Conservation (phyloP, 2,888 invertebrate species). For the Pyrrhia umbra region DNA sequence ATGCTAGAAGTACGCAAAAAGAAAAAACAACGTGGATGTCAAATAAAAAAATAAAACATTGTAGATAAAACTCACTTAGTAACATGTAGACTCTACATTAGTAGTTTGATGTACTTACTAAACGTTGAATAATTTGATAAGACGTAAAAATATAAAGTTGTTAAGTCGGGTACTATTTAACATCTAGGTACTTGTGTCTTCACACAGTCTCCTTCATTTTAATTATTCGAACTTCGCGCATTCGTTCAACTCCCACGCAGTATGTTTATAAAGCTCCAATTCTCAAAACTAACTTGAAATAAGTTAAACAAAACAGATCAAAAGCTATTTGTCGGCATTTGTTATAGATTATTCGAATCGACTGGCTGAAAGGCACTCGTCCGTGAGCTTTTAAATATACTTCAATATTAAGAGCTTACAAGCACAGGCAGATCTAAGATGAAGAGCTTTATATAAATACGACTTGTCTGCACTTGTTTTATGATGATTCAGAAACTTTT, state of each 20-base stretch:
- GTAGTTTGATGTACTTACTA: slow-evolving; percentile 7
- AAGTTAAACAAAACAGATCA: slow-evolving; percentile 55
- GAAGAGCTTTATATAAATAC: slow-evolving; percentile 41
- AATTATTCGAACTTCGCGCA: slow-evolving; percentile 30
- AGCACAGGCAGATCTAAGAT: slow-evolving; percentile 20
- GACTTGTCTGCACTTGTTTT: background rate
- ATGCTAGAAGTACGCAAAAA: too few species aligned
- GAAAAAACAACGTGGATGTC: too few species aligned
- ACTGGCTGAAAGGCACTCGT: slow-evolving; percentile 45
- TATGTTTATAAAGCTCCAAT: slow-evolving; percentile 32
- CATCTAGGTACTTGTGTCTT: slow-evolving; percentile 1
- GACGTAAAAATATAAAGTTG: slow-evolving; percentile 23
- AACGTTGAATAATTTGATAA: slow-evolving; percentile 41
- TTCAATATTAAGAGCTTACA: slow-evolving; percentile 39
- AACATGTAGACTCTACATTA: background rate
- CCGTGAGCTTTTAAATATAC: slow-evolving; percentile 47
- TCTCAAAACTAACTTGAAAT: slow-evolving; percentile 55
- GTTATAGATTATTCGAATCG: slow-evolving; percentile 54
- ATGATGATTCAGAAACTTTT: slow-evolving; percentile 21
- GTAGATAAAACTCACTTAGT: slow-evolving; percentile 11
- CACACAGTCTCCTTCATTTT: slow-evolving; percentile 1
- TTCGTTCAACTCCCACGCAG: slow-evolving; percentile 50
- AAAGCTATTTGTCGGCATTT: slow-evolving; percentile 52
- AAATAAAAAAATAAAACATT: too few species aligned
- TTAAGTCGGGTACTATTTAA: background rate